Evolutionary conservation across 2,888 invertebrate genomes (phyloP).

Genomic region (Lycia hirtaria): DNA sequence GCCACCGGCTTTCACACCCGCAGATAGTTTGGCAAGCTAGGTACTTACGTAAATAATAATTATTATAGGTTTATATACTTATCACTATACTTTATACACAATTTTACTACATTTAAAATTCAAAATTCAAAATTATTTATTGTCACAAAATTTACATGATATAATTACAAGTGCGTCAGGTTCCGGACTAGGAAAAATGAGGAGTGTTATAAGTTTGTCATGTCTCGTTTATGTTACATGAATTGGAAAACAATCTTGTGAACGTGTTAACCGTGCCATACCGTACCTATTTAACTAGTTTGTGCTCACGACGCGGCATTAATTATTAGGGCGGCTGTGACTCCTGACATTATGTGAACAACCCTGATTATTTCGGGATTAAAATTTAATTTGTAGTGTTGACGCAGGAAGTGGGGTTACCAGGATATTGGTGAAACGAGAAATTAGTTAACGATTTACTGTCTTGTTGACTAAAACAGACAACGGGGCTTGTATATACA

Average conservation of each 20-base stretch:
- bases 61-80: not conserved
- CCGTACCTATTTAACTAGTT: conserved; percentile 25
- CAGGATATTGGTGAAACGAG: conserved; percentile 2
- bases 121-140: too few relatives aligned
- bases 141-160: too few relatives aligned
- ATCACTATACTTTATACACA: too few relatives aligned
- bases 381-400: conserved; percentile 24
- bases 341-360: conserved; percentile 29
- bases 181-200: too few relatives aligned
- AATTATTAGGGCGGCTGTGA: conserved; percentile 66
- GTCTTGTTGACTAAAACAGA: not conserved
- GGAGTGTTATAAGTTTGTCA: too few relatives aligned
- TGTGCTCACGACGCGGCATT: conserved; percentile 71
- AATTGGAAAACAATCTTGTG: not conserved
- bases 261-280: not conserved
- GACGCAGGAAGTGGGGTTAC: conserved; percentile 1
- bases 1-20: conserved; percentile 78
- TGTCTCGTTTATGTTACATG: not conserved
- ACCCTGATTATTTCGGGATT: conserved; percentile 34
- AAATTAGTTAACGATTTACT: not conserved
- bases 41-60: too few relatives aligned
- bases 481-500: not conserved
- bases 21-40: conserved; percentile 66
- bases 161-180: too few relatives aligned
- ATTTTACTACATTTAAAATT: too few relatives aligned